Base-by-base conservation (phyloP, 2,888 invertebrate genomes). In the Acanthococcus lagerstroemiae region DNA sequence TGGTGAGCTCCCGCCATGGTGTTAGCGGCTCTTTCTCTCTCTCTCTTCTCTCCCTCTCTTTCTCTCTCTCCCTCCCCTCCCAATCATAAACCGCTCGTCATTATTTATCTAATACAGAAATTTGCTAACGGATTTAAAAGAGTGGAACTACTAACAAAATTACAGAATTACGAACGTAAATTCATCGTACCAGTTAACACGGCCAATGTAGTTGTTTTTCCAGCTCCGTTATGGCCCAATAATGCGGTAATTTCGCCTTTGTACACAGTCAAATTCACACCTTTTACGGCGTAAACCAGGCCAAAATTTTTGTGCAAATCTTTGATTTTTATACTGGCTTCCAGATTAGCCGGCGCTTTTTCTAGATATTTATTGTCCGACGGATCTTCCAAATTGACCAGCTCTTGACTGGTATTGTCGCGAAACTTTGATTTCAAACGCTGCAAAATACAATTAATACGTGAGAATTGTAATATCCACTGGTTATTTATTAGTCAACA, bases 161-260 rank as follows among this genome's bases (percentile, higher is more conserved):
- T 60, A 17, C 68, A 12, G 7, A 15, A 4, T 17, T 19, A 37
- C 21, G 27, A 19, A 25, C 17, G 6, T n/a, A 25, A 7, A 54
- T 24, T 5, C n/a, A 54, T 7, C 22, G 52, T 30, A 65, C 65
- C 65, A 7, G 65, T 85, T 0, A 88, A 80, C 72, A 88, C 84
- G 19, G 83, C 83, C 80, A 87, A 85, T 17, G 85, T 83, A 0
- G 87, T 88, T n/a, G 85, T 86, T 74, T 91, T 91, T 26, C 90
- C 90, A 2, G 90, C 91, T 7, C 91, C 91, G 74, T 91, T 91
- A 75, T 90, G 90, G 0, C 95, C 95, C 21, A 95, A 78, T 19
- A 94, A 78, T 1, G 88, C 88, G 0, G 91, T 92, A 50, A 94
- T 90, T 77, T 91, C 87, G 1, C 88, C 88, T 72, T 85, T 82